These are phyloP conservation scores for Ganaspis sp. DNA, from an alignment of 1,140 invertebrate genomes.

Conservation along the genomic window DNA sequence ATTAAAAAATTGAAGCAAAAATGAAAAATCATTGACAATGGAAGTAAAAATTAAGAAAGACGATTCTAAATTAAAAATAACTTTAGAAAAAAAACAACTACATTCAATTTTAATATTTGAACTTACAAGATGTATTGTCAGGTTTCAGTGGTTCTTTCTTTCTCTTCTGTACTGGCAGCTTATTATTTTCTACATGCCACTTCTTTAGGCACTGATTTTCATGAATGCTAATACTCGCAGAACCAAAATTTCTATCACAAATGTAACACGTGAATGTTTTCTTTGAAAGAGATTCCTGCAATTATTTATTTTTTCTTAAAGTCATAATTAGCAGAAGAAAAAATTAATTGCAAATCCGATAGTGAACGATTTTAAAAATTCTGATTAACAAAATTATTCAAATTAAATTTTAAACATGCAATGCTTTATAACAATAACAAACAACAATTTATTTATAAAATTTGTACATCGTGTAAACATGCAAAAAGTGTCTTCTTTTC, in stretches of 20 bases:
- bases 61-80: too few relatives aligned
- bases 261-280: slow-evolving; percentile 81
- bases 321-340: too few relatives aligned
- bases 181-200: slow-evolving; percentile 83
- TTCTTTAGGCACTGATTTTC: slow-evolving; percentile 87
- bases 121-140: slow-evolving; percentile 77
- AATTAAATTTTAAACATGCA: slow-evolving; percentile 2
- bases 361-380: slow-evolving; percentile 10
- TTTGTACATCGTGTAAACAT: neutral
- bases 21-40: too few relatives aligned
- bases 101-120: too few relatives aligned
- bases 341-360: too few relatives aligned
- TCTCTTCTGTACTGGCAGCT: slow-evolving; percentile 79
- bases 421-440: neutral
- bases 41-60: too few relatives aligned
- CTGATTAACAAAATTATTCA: neutral
- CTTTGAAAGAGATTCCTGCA: slow-evolving; percentile 50
- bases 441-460: slow-evolving; percentile 1
- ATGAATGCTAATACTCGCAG: slow-evolving; percentile 84
- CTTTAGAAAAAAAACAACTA: too few relatives aligned
- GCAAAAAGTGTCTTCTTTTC: neutral
- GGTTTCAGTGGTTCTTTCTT: slow-evolving; percentile 81
- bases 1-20: too few relatives aligned
- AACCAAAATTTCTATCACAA: slow-evolving; percentile 85
- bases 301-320: neutral